Conservation (phyloP, 2,888 invertebrate genomes). For the Drosophila kanekoi region DNA sequence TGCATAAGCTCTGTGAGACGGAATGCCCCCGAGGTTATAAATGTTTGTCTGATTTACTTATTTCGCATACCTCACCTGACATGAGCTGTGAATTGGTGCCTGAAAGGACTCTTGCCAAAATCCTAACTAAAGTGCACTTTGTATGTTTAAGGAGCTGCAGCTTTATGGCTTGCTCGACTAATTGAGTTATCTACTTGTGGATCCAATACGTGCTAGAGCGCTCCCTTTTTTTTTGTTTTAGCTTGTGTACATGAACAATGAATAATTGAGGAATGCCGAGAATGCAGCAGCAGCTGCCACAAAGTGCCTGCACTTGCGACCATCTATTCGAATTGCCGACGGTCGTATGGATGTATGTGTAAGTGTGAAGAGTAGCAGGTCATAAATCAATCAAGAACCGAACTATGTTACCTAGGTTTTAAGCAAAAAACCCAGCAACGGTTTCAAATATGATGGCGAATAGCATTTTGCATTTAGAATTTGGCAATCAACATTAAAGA, state of each 20-base stretch:
- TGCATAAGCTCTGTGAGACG: too few species aligned
- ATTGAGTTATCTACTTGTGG: not conserved
- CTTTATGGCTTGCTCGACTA: not conserved
- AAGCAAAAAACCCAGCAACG: not conserved
- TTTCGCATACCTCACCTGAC: too few species aligned
- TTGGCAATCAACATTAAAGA: not conserved
- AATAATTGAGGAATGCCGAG: slow-evolving; percentile 5
- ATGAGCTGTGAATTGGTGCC: too few species aligned
- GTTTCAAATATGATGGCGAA: slow-evolving; percentile 58
- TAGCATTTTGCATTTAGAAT: slow-evolving; percentile 12
- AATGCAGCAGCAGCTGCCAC: not conserved
- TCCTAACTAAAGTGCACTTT: too few species aligned
- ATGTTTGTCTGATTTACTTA: too few species aligned
- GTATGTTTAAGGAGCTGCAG: not conserved
- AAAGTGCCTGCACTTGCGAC: not conserved
- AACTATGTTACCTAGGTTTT: slow-evolving; percentile 52
- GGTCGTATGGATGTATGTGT: too few species aligned
- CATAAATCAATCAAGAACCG: slow-evolving; percentile 56
- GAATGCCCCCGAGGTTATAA: too few species aligned
- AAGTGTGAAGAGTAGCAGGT: slow-evolving; percentile 9
- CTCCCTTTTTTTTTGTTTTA: not conserved
- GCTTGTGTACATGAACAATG: slow-evolving; percentile 27
- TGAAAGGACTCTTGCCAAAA: too few species aligned
- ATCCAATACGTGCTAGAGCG: not conserved
- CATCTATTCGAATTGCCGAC: slow-evolving; percentile 16